A percentile compares a stretch with the other conserved stretches of the same genome.
Evolutionary conservation across 2,888 invertebrate genomes (phyloP).

Genomic region (Oscheius myriophilus): DNA sequence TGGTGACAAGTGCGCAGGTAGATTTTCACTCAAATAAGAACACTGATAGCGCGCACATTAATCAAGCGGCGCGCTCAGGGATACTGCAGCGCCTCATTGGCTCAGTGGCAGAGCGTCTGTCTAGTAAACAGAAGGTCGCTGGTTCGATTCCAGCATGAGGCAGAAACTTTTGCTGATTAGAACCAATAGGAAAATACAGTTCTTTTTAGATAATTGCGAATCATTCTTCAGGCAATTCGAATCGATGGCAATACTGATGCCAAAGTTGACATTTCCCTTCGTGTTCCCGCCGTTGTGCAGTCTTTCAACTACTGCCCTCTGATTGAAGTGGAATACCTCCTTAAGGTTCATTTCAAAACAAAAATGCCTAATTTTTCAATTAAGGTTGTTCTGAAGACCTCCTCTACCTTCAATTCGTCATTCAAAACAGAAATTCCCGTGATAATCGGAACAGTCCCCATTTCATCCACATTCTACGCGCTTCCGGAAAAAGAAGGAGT

Average conservation of each 20-base stretch:
- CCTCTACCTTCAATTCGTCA: slow-evolving; percentile 6
- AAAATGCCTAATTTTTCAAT: not conserved
- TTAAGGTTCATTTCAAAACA: slow-evolving; percentile 4
- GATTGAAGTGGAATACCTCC: slow-evolving; percentile 16
- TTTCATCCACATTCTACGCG: not conserved
- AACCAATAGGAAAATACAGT: too few species aligned
- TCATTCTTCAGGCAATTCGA: slow-evolving; percentile 1
- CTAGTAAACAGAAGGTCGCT: slow-evolving; percentile 8
- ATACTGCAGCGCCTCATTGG: not conserved
- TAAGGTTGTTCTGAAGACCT: slow-evolving; percentile 8
- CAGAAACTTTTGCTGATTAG: not conserved
- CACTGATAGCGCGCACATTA: too few species aligned
- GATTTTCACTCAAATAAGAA: too few species aligned
- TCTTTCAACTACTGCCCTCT: slow-evolving; percentile 12
- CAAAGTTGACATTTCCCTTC: not conserved
- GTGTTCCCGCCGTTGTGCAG: slow-evolving; percentile 14
- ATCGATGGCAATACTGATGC: slow-evolving; percentile 1
- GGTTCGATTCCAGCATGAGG: slow-evolving; percentile 8
- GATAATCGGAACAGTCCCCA: slow-evolving; percentile 20
- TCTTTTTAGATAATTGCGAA: too few species aligned
- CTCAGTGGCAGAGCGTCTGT: slow-evolving; percentile 10
- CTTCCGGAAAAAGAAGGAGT: not conserved
- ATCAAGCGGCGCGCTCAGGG: too few species aligned
- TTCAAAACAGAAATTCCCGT: slow-evolving; percentile 12
- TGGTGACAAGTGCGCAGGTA: slow-evolving; percentile 19